Percentiles rank a stretch among this genome's conserved stretches.
phyloP scores from a whole-genome alignment of 2,888 invertebrate genomes.

The Nudaria mundana region DNA sequence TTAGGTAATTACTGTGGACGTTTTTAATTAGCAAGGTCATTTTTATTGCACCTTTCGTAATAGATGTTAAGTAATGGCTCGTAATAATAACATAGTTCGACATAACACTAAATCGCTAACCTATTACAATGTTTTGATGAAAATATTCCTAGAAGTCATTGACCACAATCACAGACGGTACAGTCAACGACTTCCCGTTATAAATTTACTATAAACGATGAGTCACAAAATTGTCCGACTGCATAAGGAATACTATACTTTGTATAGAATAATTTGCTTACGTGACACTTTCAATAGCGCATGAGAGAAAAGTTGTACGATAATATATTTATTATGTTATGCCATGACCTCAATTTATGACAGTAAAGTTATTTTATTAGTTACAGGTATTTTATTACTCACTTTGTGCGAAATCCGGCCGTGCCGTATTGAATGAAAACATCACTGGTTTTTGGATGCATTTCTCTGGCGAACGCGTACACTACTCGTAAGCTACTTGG shows the following conservation, averaged over 20 bases:
- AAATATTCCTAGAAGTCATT: constrained; percentile 57
- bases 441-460: constrained; percentile 86
- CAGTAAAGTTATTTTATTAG: constrained; percentile 29
- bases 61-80: constrained; percentile 5
- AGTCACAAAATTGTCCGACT: constrained; percentile 47
- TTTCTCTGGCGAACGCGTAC: constrained; percentile 89
- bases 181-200: constrained; percentile 69
- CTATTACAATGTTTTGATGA: constrained; percentile 47
- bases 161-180: constrained; percentile 56
- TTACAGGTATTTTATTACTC: constrained; percentile 55
- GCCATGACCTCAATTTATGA: constrained; percentile 34
- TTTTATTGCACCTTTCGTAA: constrained; percentile 5
- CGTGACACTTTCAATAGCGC: constrained; percentile 41
- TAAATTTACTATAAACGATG: constrained; percentile 61
- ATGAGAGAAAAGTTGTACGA: constrained; percentile 43
- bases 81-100: neutral
- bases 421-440: constrained; percentile 90
- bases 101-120: constrained; percentile 26
- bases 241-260: constrained; percentile 16
- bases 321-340: constrained; percentile 32
- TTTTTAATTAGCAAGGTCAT: constrained; percentile 17
- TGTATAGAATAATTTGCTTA: constrained; percentile 37
- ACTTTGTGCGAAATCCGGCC: constrained; percentile 92
- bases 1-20: constrained; percentile 8
- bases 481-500: constrained; percentile 83